Base-by-base conservation (phyloP, 35 echinoderm and acorn worm genomes). In the Apostichopus parvimensis region DNA sequence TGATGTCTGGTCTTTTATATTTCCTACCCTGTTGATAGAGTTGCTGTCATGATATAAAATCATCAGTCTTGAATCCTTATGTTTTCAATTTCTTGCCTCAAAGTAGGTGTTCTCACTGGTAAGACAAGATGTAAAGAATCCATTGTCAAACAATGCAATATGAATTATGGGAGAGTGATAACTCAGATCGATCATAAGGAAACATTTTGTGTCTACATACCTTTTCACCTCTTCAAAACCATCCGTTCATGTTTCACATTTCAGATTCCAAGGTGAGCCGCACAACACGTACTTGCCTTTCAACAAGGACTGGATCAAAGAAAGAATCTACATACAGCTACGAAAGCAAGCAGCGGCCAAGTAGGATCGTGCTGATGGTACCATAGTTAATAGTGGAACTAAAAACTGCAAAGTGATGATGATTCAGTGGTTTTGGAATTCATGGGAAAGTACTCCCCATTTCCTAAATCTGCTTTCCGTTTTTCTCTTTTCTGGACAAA, bases 251-350 rank as follows among this genome's bases (percentile, higher is more conserved):
- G 71, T 82, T 82, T 82, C n/a, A 21, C n/a, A n/a, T 84, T 77
- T 4, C 94, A 95, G 94, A 79, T 95, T 95, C 60, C 92, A 95
- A 57, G 87, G 92, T 68, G 87, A 93, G 87, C 86, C 92, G 8
- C 77, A 77, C 71, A 91, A 91, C 18, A 91, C 89, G 58, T 95
- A 95, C 88, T 87, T 93, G 53, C 94, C 94, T 6, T 88, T 93
- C 78, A 95, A 95, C 94, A 95, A 95, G 81, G 94, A 95, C 87
- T 95, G 92, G 87, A 93, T 95, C 21, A 95, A 95, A 82, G 94
- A 95, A 80, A 93, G 92, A 65, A 95, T 95, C n/a, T 95, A 95
- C 87, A 93, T 91, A 45, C 93, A 93, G 53, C 92, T 95, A 1
- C 93, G 92, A 79, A 93, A 95, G 21, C 94, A 95, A 79, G 94